Evolutionary conservation across 2,797 vertebrate genomes (phyloP).

Genomic region (Anguilla megastoma): DNA sequence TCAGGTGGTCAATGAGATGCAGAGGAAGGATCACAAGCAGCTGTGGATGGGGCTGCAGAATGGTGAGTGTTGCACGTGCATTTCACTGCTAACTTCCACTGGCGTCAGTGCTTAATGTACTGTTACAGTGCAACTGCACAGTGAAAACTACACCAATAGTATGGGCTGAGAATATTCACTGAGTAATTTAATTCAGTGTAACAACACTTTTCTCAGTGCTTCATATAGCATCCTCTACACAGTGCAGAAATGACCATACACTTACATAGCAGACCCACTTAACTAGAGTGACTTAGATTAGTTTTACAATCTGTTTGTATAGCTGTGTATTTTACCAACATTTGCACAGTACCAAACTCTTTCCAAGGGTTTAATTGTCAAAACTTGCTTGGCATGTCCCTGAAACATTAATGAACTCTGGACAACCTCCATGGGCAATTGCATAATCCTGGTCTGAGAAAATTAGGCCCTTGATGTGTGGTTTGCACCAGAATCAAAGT

Average conservation of each 20-base stretch:
- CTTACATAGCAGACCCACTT: background rate
- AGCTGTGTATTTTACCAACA: too few relatives aligned
- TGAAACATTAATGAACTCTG: background rate
- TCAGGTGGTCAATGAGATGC: slow-evolving; percentile 98
- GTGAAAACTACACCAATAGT: background rate
- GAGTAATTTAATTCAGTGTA: background rate
- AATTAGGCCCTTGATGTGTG: background rate
- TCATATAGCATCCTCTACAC: background rate
- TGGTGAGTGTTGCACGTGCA: slow-evolving; percentile 68
- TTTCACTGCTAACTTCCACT: background rate
- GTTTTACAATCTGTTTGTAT: background rate
- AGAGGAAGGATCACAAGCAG: slow-evolving; percentile 99
- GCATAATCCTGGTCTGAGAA: background rate
- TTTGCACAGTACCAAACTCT: background rate
- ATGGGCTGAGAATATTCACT: background rate
- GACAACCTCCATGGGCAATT: background rate
- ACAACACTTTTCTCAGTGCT: background rate
- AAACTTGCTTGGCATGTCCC: background rate
- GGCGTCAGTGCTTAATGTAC: background rate
- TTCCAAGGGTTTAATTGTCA: background rate
- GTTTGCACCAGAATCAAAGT: background rate
- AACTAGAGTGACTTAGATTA: background rate
- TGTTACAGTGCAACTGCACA: background rate
- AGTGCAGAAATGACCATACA: background rate
- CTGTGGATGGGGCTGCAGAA: slow-evolving; percentile 99